Base-by-base conservation (phyloP, 2,113 vertebrate genomes). In the Tangachromis dhanisi region DNA sequence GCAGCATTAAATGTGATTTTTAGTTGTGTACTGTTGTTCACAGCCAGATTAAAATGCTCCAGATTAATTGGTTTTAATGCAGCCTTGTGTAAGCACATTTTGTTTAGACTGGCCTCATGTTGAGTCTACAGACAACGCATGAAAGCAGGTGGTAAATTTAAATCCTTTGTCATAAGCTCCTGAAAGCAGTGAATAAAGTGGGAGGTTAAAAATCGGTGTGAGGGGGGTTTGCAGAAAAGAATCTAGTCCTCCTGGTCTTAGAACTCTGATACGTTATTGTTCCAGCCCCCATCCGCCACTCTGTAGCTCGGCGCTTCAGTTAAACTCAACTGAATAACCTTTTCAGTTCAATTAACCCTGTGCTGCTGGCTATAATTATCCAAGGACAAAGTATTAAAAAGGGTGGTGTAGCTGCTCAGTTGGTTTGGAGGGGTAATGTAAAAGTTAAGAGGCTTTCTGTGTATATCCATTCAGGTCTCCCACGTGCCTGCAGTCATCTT, bases 301-400 rank as follows among this genome's bases (percentile, higher is more conserved):
- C 73, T 82, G 19, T 51, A 35, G 84, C 89, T 61, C 35, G 47
- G 81, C 81, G 89, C 66, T 54, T 80, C 19, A 78, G 49, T 49
- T 79, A 49, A 95, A 92, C 86, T 92, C 71, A 17, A 35, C 54
- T 55, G 49, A 92, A 93, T 81, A 94, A 90, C 90, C 91, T 80
- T 93, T 96, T 94, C 87, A 85, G 79, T 95, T 96, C 87, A 93
- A 94, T 95, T 95, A 96, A 95, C 92, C 94, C 89, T 88, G 9
- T 90, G 92, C 92, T 90, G 81, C 45, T 91, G 85, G 93, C 90
- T 88, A 89, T 95, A 93, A 95, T 96, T 93, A 95, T 94, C 90
- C 86, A 86, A 88, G 91, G 86, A 94, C 85, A 91, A 93, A 90
- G 86, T 84, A 79, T 89, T 90, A 79, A 89, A 93, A 92, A 11